Evolutionary conservation across 2,888 invertebrate genomes (phyloP), one percentile per base, ranked within the genome.

Genomic region (Vannuccia rotundouncinata): DNA sequence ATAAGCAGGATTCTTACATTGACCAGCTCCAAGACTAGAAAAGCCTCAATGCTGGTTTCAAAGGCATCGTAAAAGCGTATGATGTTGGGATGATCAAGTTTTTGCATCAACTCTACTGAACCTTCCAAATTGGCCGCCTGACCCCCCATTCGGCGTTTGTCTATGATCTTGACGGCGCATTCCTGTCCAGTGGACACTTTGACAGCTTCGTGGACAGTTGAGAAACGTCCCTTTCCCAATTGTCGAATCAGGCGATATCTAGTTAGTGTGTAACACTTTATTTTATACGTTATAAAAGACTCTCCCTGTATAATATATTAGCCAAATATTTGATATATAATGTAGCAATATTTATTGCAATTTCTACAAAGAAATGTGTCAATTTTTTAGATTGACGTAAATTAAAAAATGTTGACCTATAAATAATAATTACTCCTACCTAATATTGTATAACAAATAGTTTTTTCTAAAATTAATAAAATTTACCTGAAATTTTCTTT

Each of bases 231-330:
- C 22, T 66, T 66, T 2, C 66, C 66, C 66, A 66, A 5, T 27
- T 66, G 66, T 22, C 66, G 66, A 22, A 66, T 66, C 66, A 66
- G 66, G 13, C 66, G 5, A 66, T 66, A 66, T 66, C 66, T 66
- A 27, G 5, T 45, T n/a, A n/a, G n/a, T n/a, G n/a, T n/a, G n/a
- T n/a, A n/a, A n/a, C n/a, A n/a, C n/a, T n/a, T n/a, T n/a, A n/a
- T n/a, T n/a, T n/a, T n/a, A n/a, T n/a, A n/a, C n/a, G n/a, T n/a
- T n/a, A n/a, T n/a, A n/a, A n/a, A n/a, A n/a, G n/a, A n/a, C n/a
- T n/a, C n/a, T n/a, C n/a, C n/a, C n/a, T n/a, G n/a, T n/a, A n/a
- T n/a, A n/a, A n/a, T n/a, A n/a, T n/a, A n/a, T n/a, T n/a, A n/a
- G n/a, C n/a, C n/a, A n/a, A n/a, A n/a, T n/a, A n/a, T n/a, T n/a